A percentile compares a stretch with the other conserved stretches of the same genome.
Evolutionary conservation across 1,140 invertebrate genomes (phyloP).

Genomic region (Zaprionus ornatus): DNA sequence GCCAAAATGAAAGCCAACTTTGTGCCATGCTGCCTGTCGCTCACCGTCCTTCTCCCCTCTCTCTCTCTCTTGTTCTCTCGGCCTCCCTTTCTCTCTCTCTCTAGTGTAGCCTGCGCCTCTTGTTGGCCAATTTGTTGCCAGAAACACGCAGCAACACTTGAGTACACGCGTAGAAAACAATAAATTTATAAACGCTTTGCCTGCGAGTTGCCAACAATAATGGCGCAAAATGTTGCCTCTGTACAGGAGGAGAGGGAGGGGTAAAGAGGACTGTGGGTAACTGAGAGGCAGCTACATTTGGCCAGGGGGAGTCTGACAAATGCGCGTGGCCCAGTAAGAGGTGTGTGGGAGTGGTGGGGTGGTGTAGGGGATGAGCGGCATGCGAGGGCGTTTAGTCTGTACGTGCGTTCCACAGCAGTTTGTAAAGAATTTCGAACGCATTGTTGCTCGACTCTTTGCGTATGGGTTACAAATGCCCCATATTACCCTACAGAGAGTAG

Average conservation of each 20-base stretch:
- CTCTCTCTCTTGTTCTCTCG: background rate
- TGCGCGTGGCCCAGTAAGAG: conserved; percentile 42
- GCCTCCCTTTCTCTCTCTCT: background rate
- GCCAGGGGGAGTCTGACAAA: conserved; percentile 29
- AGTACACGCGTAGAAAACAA: conserved; percentile 81
- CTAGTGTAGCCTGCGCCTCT: conserved; percentile 20
- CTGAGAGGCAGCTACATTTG: background rate
- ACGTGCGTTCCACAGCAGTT: conserved; percentile 65
- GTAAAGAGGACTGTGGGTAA: background rate
- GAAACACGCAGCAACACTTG: conserved; percentile 81
- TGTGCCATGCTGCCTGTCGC: conserved; percentile 10
- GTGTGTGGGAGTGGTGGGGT: background rate
- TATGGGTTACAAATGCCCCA: conserved; percentile 44
- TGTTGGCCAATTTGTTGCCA: conserved; percentile 80
- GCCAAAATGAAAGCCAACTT: conserved; percentile 49
- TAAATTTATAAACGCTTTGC: conserved; percentile 77
- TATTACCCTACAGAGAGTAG: background rate
- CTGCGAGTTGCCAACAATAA: conserved; percentile 67
- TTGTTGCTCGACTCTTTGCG: conserved; percentile 39
- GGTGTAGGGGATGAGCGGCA: background rate
- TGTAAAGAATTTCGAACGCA: conserved; percentile 57
- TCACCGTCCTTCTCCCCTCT: background rate
- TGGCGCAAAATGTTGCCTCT: conserved; percentile 66
- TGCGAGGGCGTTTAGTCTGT: conserved; percentile 36
- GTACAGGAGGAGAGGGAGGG: background rate